Evolutionary conservation across 2,888 invertebrate species (phyloP).

Genomic region (Monopis laevigella): DNA sequence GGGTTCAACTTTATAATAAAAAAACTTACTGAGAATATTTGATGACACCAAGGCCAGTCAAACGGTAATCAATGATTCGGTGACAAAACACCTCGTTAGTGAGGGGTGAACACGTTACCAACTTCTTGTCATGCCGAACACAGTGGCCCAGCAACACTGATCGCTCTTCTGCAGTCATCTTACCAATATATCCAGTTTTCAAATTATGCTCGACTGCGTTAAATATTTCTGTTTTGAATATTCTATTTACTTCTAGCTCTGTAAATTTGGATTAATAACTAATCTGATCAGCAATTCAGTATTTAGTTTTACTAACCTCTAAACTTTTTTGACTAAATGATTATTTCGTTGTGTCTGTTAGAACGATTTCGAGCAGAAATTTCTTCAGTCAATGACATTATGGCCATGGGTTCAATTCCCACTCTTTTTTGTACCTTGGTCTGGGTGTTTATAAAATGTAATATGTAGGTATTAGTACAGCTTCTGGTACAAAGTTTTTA

Average conservation of each 20-base stretch:
- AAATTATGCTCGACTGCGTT: conserved; percentile 62
- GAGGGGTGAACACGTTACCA: conserved; percentile 66
- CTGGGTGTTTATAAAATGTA: too few species aligned
- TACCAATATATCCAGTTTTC: conserved; percentile 38
- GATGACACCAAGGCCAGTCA: conserved; percentile 64
- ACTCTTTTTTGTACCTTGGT: too few species aligned
- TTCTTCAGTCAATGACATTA: too few species aligned
- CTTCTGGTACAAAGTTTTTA: too few species aligned
- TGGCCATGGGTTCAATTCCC: too few species aligned
- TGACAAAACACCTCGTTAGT: conserved; percentile 67
- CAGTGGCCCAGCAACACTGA: conserved; percentile 62
- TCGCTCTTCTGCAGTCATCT: conserved; percentile 57
- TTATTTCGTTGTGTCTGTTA: too few species aligned
- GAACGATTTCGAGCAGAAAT: too few species aligned
- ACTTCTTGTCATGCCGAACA: conserved; percentile 60
- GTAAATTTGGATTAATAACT: conserved; percentile 14
- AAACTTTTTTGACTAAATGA: too few species aligned
- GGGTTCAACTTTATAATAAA: background rate
- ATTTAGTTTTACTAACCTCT: too few species aligned
- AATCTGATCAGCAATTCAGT: too few species aligned
- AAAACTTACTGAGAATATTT: conserved; percentile 36
- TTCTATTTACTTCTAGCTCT: conserved; percentile 71
- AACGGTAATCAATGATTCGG: conserved; percentile 65
- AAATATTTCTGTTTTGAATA: conserved; percentile 69
- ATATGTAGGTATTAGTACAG: too few species aligned